These are phyloP conservation scores for Apogon talboti DNA, from an alignment of 2,797 vertebrate genomes.

Conservation along the genomic window DNA sequence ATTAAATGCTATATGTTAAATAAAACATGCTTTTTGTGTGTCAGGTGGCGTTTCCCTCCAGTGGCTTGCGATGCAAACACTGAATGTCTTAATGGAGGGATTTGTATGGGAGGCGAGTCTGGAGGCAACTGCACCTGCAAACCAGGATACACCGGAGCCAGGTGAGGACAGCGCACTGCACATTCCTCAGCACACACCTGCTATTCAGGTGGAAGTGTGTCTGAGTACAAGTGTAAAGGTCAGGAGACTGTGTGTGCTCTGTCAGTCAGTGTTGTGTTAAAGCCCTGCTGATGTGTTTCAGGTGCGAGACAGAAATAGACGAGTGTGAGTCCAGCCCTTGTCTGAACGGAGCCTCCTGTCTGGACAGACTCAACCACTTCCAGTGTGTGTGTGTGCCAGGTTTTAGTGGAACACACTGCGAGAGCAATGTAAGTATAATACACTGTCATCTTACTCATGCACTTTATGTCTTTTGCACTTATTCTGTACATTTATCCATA, in stretches of 20 bases:
- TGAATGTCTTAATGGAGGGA: conserved; percentile 85
- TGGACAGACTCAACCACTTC: conserved; percentile 83
- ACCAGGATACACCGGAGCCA: conserved; percentile 86
- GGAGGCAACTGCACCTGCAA: conserved; percentile 93
- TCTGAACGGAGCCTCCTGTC: conserved; percentile 92
- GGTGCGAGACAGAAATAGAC: conserved; percentile 89
- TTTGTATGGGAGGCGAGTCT: conserved; percentile 81
- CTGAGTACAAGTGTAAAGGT: conserved; percentile 30
- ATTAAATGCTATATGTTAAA: background rate
- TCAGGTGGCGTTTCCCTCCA: conserved; percentile 88
- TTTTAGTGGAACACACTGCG: conserved; percentile 89
- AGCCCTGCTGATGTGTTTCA: conserved; percentile 75
- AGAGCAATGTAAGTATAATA: conserved; percentile 86
- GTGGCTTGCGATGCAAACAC: conserved; percentile 84
- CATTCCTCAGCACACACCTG: conserved; percentile 12
- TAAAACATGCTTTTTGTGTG: conserved; percentile 21
- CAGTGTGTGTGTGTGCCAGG: conserved; percentile 88
- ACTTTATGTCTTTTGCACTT: no score
- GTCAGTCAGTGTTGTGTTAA: conserved; percentile 57
- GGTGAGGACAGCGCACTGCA: conserved; percentile 77
- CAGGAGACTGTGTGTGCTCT: conserved; percentile 18
- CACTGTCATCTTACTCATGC: background rate
- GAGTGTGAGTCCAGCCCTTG: conserved; percentile 92
- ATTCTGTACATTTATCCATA: no score
- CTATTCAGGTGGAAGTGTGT: conserved; percentile 13